Base-by-base conservation (phyloP, 2,888 invertebrate species). In the Bimastos eiseni region DNA sequence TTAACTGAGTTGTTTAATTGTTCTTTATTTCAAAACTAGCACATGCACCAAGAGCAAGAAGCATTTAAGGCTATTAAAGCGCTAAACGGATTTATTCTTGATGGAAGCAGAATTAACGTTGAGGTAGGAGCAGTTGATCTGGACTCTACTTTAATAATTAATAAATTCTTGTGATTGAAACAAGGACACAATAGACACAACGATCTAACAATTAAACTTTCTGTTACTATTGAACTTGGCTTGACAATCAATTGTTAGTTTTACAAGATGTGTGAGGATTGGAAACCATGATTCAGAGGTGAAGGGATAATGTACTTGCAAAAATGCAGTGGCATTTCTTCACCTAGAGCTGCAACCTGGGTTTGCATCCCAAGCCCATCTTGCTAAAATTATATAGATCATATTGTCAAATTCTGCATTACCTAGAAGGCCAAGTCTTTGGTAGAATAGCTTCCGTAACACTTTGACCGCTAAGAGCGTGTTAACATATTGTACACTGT, bases 11-110 rank as follows among this genome's bases (percentile, higher is more conserved):
- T 38, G n/a, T n/a, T 89, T 36, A 89, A 89, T 41, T 89, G 38
- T 38, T 89, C 37, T 89, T 36, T 17, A 3, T 89, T 49, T 89
- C 70, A 8, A 5, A 6, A 41, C 24, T 38, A 89, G 89, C 89
- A 89, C 89, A 89, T 89, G 89, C 33, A 33, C 24, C n/a, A 89
- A 6, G 89, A 44, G 19, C 44, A 89, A 38, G 89, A 89, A 49
- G 89, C 89, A 41, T 41, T 49, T n/a, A 89, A 49, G 49, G 89
- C 89, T 24, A 89, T 89, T 33, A 89, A 89, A 33, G 37, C 44
- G 6, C 34, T 89, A 49, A 89, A 89, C n/a, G 89, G 89, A 89
- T 49, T 41, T 44, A 30, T 41, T n/a, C 33, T 89, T 19, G 89
- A 89, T 44, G 89, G 89, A 33, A 37, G 19, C 83, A 55, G 55